A percentile compares a stretch with the other conserved stretches of the same genome.
phyloP scores from a whole-genome alignment of 2,888 invertebrate species.

The Pseudococcus viburni region DNA sequence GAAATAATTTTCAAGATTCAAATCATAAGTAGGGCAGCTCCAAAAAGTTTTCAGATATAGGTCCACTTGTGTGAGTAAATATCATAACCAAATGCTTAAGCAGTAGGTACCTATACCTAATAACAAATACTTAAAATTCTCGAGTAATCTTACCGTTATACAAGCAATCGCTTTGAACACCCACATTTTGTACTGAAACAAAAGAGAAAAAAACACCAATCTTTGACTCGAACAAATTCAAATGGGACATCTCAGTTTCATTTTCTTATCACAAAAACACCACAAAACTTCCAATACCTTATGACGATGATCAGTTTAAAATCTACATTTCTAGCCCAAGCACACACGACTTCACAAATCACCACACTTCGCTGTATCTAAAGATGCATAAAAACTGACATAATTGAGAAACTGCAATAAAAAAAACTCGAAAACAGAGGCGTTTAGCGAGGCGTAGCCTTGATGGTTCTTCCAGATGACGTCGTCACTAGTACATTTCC shows the following conservation, averaged over 20 bases:
- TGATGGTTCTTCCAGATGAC: slow-evolving; percentile 59
- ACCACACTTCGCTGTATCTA: neutral
- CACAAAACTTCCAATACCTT: slow-evolving; percentile 5
- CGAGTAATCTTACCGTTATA: slow-evolving; percentile 52
- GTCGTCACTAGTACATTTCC: slow-evolving; percentile 47
- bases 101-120: too few species aligned
- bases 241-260: neutral
- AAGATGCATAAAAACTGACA: slow-evolving; percentile 41
- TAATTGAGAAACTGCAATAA: slow-evolving; percentile 33
- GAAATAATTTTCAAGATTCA: too few species aligned
- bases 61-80: too few species aligned
- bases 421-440: slow-evolving; percentile 50
- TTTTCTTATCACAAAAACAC: neutral
- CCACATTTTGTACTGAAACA: slow-evolving; percentile 59
- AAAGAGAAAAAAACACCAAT: neutral
- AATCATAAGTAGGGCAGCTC: too few species aligned
- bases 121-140: neutral
- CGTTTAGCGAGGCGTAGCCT: slow-evolving; percentile 65
- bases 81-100: too few species aligned
- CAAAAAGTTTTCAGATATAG: too few species aligned
- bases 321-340: slow-evolving; percentile 53
- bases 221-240: neutral
- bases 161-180: slow-evolving; percentile 28
- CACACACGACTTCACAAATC: neutral
- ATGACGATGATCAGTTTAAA: neutral